Evolutionary conservation across 92 coral and sea anemone species (phyloP).

Genomic region (Palythoa heliodiscus): DNA sequence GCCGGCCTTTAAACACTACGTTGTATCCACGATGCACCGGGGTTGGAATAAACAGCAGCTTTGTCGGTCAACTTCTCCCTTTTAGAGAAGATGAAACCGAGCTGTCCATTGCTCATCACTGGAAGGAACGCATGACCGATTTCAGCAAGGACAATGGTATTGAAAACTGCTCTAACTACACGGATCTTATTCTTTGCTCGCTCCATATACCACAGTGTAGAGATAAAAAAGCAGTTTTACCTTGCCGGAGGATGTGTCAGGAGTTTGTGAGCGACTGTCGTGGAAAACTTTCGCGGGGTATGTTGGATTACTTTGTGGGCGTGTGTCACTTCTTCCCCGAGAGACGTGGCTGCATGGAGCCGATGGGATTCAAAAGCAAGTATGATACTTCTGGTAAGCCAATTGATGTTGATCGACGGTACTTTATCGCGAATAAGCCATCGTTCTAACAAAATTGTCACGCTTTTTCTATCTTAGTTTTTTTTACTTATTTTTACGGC

Average conservation of each 20-base stretch:
- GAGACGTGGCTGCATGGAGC: neutral
- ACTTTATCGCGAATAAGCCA: too few species aligned
- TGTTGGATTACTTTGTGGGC: constrained; percentile 24
- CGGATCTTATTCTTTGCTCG: constrained; percentile 18
- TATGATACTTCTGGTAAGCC: constrained; percentile 27
- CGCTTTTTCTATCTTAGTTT: too few species aligned
- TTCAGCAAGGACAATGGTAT: neutral
- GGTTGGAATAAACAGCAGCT: constrained; percentile 19
- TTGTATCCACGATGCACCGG: neutral
- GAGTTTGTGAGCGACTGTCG: constrained; percentile 35
- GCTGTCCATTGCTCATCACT: constrained; percentile 10
- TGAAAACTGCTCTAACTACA: constrained; percentile 10
- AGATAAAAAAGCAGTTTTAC: neutral
- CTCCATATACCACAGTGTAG: constrained; percentile 27
- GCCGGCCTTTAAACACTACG: constrained; percentile 11
- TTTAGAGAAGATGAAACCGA: constrained; percentile 28
- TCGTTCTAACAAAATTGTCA: too few species aligned
- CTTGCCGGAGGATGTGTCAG: constrained; percentile 22
- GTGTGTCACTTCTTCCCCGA: constrained; percentile 24
- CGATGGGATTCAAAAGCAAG: neutral
- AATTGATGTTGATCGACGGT: too few species aligned
- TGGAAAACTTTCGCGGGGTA: neutral
- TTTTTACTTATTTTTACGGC: too few species aligned
- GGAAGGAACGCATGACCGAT: neutral
- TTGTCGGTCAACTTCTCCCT: neutral